Conservation (phyloP, 2,888 invertebrate genomes). For the Fragum fragum region DNA sequence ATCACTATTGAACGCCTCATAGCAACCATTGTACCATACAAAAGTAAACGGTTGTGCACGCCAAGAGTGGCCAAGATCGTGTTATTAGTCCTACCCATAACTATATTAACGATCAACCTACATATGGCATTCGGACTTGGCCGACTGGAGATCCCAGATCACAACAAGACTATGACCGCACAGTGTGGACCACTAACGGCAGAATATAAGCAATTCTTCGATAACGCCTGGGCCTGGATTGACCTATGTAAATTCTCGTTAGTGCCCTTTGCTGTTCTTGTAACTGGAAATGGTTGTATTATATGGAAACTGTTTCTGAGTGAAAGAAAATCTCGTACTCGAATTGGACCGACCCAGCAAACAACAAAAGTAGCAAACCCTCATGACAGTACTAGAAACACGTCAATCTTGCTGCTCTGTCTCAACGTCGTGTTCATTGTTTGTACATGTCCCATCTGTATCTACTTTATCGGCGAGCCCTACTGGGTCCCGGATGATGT, state of each 20-base stretch:
- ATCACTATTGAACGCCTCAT: slow-evolving; percentile 78
- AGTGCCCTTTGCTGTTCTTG: slow-evolving; percentile 73
- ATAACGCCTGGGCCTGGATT: slow-evolving; percentile 75
- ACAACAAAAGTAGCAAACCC: background rate
- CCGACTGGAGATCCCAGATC: background rate
- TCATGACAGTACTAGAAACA: slow-evolving; percentile 57
- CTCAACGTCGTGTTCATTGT: slow-evolving; percentile 73
- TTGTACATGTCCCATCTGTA: slow-evolving; percentile 69
- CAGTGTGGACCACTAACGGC: slow-evolving; percentile 52
- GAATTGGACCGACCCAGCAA: slow-evolving; percentile 13
- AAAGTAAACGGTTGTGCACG: slow-evolving; percentile 71
- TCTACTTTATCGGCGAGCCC: slow-evolving; percentile 66
- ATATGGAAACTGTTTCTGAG: slow-evolving; percentile 61
- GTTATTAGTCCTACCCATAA: slow-evolving; percentile 45
- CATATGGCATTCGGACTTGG: slow-evolving; percentile 71
- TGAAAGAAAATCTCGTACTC: slow-evolving; percentile 31
- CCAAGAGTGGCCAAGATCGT: slow-evolving; percentile 52
- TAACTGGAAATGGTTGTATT: slow-evolving; percentile 75
- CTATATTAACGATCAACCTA: slow-evolving; percentile 66
- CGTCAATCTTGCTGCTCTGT: slow-evolving; percentile 69
- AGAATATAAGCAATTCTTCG: slow-evolving; percentile 61
- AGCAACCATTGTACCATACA: slow-evolving; percentile 73
- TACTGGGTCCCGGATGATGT: slow-evolving; percentile 55
- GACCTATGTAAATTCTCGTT: slow-evolving; percentile 75
- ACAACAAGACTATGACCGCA: slow-evolving; percentile 15